phyloP scores from a whole-genome alignment of 2,888 invertebrate genomes.

The Ctenicera cuprea region DNA sequence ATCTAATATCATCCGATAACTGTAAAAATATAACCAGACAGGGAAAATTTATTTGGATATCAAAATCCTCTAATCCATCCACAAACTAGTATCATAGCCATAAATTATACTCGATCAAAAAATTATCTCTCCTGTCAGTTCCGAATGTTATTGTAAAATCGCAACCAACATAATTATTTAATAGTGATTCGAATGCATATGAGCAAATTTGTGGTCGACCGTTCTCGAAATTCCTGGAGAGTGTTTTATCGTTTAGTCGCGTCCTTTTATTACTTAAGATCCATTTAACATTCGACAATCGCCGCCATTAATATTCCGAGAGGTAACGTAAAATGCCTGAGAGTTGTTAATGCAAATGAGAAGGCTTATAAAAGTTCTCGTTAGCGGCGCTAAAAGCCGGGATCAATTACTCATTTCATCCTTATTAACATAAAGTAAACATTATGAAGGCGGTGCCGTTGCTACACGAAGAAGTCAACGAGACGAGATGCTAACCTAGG shows the following conservation, averaged over 20 bases:
- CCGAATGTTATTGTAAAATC: no score
- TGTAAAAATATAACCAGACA: no score
- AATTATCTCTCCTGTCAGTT: no score
- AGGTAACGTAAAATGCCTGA: conserved; percentile 37
- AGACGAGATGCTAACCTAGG: conserved; percentile 14
- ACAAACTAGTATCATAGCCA: no score
- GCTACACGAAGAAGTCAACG: conserved; percentile 12
- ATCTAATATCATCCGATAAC: no score
- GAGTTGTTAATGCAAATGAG: conserved; percentile 46
- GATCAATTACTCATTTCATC: conserved; percentile 49
- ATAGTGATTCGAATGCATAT: not conserved
- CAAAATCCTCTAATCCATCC: no score
- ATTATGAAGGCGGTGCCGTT: conserved; percentile 40
- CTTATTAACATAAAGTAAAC: conserved; percentile 51
- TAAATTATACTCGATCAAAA: no score
- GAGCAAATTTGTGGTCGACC: not conserved
- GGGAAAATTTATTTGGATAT: no score
- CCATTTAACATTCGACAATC: conserved; percentile 4
- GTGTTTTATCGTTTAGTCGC: conserved; percentile 14
- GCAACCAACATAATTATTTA: no score
- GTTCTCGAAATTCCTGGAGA: conserved; percentile 1
- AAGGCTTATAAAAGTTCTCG: conserved; percentile 37
- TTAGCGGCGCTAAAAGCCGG: conserved; percentile 46
- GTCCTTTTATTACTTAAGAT: not conserved
- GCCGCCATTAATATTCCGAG: conserved; percentile 25